phyloP scores from a whole-genome alignment of 1,140 invertebrate species.

The Procambarus clarkii region DNA sequence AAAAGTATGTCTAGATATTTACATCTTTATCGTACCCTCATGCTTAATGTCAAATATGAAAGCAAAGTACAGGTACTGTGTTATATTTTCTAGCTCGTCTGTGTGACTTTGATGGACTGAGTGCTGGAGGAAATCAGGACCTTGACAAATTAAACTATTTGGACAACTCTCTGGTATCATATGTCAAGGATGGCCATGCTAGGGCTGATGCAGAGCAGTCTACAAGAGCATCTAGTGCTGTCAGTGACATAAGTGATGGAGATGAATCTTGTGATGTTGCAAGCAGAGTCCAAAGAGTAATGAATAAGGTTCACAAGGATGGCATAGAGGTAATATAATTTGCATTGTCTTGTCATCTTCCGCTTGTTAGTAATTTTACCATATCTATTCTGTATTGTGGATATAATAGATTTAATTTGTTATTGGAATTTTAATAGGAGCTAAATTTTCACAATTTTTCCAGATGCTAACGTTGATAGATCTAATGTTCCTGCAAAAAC shows the following conservation, averaged over 20 bases:
- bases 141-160: constrained; percentile 24
- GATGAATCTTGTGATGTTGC: constrained; percentile 23
- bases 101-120: constrained; percentile 44
- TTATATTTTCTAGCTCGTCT: constrained; percentile 17
- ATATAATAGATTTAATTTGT: too few species aligned
- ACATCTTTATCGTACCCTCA: too few species aligned
- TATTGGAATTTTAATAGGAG: not conserved
- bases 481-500: constrained; percentile 42
- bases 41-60: too few species aligned
- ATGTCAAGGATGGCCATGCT: not conserved
- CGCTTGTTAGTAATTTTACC: not conserved
- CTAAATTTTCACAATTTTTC: not conserved
- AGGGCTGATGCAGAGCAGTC: not conserved
- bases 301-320: constrained; percentile 49
- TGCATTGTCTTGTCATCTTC: not conserved
- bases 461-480: constrained; percentile 54
- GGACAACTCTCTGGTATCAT: constrained; percentile 28
- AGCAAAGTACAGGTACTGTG: not conserved
- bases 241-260: constrained; percentile 44
- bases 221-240: constrained; percentile 45
- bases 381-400: too few species aligned
- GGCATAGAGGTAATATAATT: constrained; percentile 40
- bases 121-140: constrained; percentile 28
- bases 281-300: constrained; percentile 36
- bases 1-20: too few species aligned